Percentiles rank a stretch among this genome's conserved stretches.
These are phyloP conservation scores for Sinella curviseta DNA, from an alignment of 1,140 invertebrate genomes.

Conservation along the genomic window DNA sequence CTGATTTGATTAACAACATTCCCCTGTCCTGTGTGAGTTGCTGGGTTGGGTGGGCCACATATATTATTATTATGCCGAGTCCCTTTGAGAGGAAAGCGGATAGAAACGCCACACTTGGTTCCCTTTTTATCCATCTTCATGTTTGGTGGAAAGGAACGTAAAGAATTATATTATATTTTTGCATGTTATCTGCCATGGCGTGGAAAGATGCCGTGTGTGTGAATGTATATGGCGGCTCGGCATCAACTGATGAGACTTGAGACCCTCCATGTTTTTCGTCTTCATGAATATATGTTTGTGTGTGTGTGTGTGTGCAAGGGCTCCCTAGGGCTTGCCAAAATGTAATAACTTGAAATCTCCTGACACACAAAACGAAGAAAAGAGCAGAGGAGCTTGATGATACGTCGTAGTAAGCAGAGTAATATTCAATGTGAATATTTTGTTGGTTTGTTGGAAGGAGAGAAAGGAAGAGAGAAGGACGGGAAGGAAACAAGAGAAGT, in stretches of 20 bases:
- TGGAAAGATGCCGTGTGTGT: not conserved
- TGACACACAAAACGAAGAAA: not conserved
- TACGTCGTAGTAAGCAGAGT: not conserved
- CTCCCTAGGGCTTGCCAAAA: constrained; percentile 1
- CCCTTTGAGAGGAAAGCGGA: too few relatives aligned
- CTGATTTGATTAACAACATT: constrained; percentile 18
- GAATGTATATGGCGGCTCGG: too few relatives aligned
- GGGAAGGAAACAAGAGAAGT: not conserved
- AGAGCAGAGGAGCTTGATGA: constrained; percentile 6
- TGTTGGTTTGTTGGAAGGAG: constrained; percentile 6
- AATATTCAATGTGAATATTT: constrained; percentile 2
- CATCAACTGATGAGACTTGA: too few relatives aligned
- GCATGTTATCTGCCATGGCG: too few relatives aligned
- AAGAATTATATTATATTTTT: too few relatives aligned
- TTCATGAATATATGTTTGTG: not conserved
- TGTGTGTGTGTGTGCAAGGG: not conserved
- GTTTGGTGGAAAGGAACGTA: too few relatives aligned
- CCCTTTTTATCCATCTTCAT: too few relatives aligned
- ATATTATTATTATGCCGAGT: not conserved
- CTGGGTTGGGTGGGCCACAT: not conserved
- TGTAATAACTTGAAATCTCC: constrained; percentile 21
- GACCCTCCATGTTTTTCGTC: too few relatives aligned
- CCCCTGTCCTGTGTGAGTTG: not conserved
- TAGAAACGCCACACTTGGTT: too few relatives aligned
- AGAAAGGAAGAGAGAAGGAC: not conserved